Percentiles rank a stretch among this genome's conserved stretches.
phyloP scores from a whole-genome alignment of 2,113 vertebrate genomes.

The Eulemur macaco region DNA sequence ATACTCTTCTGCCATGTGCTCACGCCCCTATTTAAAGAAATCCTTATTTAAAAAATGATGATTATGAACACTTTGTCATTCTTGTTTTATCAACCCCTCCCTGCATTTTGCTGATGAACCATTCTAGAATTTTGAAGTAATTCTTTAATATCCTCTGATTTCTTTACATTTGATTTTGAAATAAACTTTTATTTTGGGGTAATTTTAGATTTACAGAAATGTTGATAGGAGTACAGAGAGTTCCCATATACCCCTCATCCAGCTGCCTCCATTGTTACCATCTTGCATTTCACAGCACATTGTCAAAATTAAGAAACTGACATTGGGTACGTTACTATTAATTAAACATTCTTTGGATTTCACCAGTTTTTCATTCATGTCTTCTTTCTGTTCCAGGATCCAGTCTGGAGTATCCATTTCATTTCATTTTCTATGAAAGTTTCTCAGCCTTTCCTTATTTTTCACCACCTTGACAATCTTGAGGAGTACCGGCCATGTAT shows the following conservation, averaged over 20 bases:
- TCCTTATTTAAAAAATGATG: not conserved
- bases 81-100: not conserved
- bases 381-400: not conserved
- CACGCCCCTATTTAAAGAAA: not conserved
- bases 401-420: not conserved
- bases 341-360: not conserved
- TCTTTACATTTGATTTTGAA: not conserved
- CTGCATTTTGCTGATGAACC: not conserved
- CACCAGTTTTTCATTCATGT: not conserved
- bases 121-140: conserved; percentile 11
- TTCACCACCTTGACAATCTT: not conserved
- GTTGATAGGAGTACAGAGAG: not conserved
- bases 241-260: not conserved
- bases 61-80: not conserved
- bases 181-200: conserved; percentile 1
- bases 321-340: not conserved
- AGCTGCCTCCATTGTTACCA: not conserved
- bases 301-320: conserved; percentile 11
- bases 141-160: not conserved
- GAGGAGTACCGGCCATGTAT: not conserved
- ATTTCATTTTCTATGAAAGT: not conserved
- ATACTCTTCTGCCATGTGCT: not conserved
- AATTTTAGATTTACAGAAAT: not conserved
- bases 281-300: not conserved
- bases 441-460: not conserved